Conservation (phyloP, 2,113 vertebrate species). For the Solenodon paradoxus region DNA sequence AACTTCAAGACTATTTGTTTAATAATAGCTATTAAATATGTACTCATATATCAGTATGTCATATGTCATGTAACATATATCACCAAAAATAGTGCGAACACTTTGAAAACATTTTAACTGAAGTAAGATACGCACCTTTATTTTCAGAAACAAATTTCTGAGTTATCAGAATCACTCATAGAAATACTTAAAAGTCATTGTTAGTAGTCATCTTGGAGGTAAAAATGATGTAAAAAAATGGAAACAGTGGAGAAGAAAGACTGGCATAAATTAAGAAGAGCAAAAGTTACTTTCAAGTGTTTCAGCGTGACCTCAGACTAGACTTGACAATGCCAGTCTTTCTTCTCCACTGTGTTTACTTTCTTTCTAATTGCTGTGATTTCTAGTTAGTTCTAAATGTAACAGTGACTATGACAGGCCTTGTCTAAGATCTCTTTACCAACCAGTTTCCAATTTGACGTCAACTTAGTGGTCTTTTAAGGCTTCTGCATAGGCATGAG, state of each 20-base stretch:
- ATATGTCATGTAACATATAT: neutral
- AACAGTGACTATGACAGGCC: neutral
- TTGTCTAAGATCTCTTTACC: neutral
- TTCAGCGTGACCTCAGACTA: neutral
- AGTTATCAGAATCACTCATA: neutral
- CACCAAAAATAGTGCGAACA: neutral
- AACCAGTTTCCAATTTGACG: neutral
- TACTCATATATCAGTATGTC: neutral
- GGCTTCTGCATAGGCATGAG: neutral
- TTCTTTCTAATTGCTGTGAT: neutral
- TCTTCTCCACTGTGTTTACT: no score
- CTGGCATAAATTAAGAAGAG: neutral
- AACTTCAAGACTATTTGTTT: neutral
- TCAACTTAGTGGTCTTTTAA: neutral
- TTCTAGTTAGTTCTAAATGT: neutral
- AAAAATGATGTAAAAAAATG: neutral
- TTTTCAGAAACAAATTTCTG: conserved; percentile 14
- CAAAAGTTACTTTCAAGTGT: neutral
- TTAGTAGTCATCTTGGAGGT: neutral
- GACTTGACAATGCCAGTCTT: neutral
- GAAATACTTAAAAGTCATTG: neutral
- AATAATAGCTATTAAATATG: neutral
- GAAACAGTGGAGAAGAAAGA: neutral
- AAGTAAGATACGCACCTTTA: neutral
- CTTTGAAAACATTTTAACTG: neutral